These are phyloP conservation scores for Rhingia rostrata DNA, from an alignment of 2,888 invertebrate species.

Conservation along the genomic window DNA sequence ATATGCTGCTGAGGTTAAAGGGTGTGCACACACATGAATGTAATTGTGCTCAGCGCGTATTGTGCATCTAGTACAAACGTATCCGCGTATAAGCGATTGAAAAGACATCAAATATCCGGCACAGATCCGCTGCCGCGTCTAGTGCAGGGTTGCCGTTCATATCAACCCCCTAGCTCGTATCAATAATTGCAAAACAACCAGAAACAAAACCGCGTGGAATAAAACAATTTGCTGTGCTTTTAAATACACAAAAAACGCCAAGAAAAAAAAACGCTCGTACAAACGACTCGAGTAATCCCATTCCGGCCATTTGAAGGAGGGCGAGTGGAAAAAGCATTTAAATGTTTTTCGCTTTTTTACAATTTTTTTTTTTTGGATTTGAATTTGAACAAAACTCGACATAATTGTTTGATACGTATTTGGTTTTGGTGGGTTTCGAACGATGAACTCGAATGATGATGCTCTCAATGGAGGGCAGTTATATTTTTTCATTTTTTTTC, in stretches of 20 bases:
- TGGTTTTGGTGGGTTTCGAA: conserved; percentile 71
- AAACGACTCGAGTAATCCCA: conserved; percentile 38
- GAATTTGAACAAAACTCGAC: conserved; percentile 67
- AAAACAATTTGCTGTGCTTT: conserved; percentile 75
- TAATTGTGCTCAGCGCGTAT: conserved; percentile 48
- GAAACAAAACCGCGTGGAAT: conserved; percentile 73
- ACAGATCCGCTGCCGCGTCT: conserved; percentile 61
- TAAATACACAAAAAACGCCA: conserved; percentile 50
- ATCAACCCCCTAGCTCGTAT: conserved; percentile 71
- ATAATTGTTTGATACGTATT: conserved; percentile 73
- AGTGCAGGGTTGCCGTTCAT: conserved; percentile 64
- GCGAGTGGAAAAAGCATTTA: conserved; percentile 68
- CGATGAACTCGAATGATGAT: conserved; percentile 72
- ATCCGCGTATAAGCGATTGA: conserved; percentile 47
- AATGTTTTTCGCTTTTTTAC: conserved; percentile 45
- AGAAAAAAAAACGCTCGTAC: conserved; percentile 31
- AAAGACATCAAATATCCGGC: conserved; percentile 74
- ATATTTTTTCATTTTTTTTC: conserved; percentile 34
- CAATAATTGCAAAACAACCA: conserved; percentile 75
- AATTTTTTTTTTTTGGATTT: conserved; percentile 10
- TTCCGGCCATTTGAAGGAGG: conserved; percentile 39
- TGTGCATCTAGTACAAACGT: conserved; percentile 50
- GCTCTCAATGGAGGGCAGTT: conserved; percentile 69
- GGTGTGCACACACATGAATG: conserved; percentile 57
- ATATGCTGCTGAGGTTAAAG: conserved; percentile 71